These are phyloP conservation scores for Pangasius macronema DNA, from an alignment of 2,797 vertebrate species.

Conservation along the genomic window DNA sequence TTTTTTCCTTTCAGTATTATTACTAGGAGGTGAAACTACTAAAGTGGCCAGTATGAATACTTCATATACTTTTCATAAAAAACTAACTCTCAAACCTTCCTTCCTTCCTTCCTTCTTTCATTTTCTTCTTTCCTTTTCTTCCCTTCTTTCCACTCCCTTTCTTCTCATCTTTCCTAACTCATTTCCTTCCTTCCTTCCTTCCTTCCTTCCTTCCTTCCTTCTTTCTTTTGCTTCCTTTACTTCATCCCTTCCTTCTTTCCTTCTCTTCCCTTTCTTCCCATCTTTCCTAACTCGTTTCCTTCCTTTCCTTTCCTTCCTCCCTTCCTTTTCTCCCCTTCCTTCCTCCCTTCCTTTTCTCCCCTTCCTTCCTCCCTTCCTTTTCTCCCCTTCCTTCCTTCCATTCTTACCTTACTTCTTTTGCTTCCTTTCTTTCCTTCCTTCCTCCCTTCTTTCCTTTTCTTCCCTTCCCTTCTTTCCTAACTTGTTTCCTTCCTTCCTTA, in stretches of 20 bases:
- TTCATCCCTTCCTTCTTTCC: not conserved
- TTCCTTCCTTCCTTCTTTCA: not conserved
- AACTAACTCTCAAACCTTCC: not conserved
- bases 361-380: not conserved
- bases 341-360: too few relatives aligned
- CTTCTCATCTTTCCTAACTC: not conserved
- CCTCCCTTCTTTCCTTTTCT: not conserved
- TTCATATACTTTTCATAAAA: not conserved
- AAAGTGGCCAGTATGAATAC: not conserved
- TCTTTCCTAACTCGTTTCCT: not conserved
- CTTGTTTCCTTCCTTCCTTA: not conserved
- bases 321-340: not conserved
- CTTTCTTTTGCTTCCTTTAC: not conserved
- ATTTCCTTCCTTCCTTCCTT: not conserved
- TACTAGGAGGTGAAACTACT: not conserved
- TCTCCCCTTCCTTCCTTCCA: fast-evolving
- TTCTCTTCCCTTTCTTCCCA: too few relatives aligned
- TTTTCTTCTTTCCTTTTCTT: not conserved
- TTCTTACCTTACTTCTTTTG: not conserved
- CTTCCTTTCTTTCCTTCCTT: not conserved
- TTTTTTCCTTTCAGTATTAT: not conserved
- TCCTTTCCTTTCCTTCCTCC: not conserved
- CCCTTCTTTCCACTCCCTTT: not conserved
- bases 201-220: not conserved
- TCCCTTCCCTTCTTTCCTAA: not conserved